Evolutionary conservation across 2,888 invertebrate genomes (phyloP).

Genomic region (Biston betularia): DNA sequence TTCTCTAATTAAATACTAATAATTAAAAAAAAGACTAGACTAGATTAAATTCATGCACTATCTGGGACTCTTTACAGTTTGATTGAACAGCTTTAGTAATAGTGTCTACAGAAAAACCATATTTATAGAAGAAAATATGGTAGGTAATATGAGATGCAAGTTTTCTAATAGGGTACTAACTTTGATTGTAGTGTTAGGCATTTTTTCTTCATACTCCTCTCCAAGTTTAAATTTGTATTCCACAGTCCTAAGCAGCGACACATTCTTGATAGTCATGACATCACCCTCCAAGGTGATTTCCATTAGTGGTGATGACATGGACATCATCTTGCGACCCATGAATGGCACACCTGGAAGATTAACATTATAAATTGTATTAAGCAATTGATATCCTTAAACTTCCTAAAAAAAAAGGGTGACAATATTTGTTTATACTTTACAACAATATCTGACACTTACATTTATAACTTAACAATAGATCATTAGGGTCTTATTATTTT

Average conservation of each 20-base stretch:
- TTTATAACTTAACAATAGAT: too few relatives aligned
- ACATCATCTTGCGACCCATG: constrained; percentile 88
- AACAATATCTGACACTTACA: too few relatives aligned
- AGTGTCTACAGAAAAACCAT: too few relatives aligned
- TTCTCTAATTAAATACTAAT: too few relatives aligned
- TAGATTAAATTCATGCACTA: too few relatives aligned
- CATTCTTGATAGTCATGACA: constrained; percentile 85
- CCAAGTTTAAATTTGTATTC: constrained; percentile 85
- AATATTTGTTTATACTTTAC: too few relatives aligned
- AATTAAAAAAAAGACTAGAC: too few relatives aligned
- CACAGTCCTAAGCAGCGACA: constrained; percentile 84
- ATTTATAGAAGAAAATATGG: too few relatives aligned
- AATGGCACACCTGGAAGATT: constrained; percentile 86
- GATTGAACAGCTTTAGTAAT: too few relatives aligned
- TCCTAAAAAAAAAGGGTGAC: too few relatives aligned
- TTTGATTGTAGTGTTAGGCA: constrained; percentile 84
- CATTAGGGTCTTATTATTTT: too few relatives aligned
- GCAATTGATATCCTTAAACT: neutral
- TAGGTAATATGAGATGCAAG: neutral
- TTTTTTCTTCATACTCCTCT: constrained; percentile 88
- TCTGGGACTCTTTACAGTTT: too few relatives aligned
- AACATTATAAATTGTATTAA: neutral
- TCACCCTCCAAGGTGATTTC: constrained; percentile 85
- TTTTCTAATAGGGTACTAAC: constrained; percentile 51
- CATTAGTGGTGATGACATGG: constrained; percentile 86